phyloP scores from a whole-genome alignment of 2,797 vertebrate genomes.

The Coranthus polyacanthus region DNA sequence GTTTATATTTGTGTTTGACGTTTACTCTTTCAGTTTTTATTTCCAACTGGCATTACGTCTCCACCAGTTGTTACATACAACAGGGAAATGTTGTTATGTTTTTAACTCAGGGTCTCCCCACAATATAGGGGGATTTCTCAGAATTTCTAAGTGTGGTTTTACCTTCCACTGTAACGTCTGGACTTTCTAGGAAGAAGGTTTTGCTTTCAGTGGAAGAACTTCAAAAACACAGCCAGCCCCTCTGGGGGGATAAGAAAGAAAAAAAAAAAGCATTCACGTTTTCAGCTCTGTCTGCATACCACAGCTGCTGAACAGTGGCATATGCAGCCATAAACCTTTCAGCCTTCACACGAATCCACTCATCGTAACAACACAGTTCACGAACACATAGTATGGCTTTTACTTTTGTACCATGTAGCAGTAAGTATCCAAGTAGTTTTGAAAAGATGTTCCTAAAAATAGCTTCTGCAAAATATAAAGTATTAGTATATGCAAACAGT shows the following conservation, averaged over 20 bases:
- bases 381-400: not conserved
- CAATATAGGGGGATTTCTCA: conserved; percentile 30
- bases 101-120: not conserved
- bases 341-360: not conserved
- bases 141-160: conserved; percentile 35
- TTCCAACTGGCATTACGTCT: too few species aligned
- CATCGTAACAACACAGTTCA: not conserved
- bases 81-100: conserved; percentile 4
- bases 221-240: conserved; percentile 1
- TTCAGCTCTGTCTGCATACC: conserved; percentile 45
- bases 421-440: too few species aligned
- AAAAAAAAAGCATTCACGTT: conserved; percentile 13
- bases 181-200: conserved; percentile 58
- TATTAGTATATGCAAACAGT: too few species aligned
- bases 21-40: not conserved
- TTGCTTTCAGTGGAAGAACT: conserved; percentile 27
- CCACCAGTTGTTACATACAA: conserved; percentile 6
- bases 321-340: not conserved
- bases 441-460: too few species aligned
- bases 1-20: conserved; percentile 1
- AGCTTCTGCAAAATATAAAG: too few species aligned
- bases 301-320: conserved; percentile 27
- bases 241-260: not conserved
- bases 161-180: conserved; percentile 11
- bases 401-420: too few species aligned